phyloP scores from a whole-genome alignment of 2,797 vertebrate genomes.

The Pitangus sulphuratus region DNA sequence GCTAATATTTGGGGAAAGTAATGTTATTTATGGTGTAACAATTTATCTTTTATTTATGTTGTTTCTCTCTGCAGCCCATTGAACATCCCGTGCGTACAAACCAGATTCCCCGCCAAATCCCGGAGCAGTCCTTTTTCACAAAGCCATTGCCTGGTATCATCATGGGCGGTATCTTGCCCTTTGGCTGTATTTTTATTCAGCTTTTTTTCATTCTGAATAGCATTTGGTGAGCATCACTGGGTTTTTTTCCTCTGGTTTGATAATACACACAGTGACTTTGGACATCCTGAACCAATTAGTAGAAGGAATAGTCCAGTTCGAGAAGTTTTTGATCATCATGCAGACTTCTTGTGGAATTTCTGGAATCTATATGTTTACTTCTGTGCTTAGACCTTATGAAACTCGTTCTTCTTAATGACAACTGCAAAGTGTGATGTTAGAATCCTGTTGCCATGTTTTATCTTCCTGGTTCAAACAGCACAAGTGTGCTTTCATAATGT shows the following conservation, averaged over 20 bases:
- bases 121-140: conserved; percentile 88
- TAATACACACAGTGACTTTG: background rate
- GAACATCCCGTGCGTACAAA: conserved; percentile 89
- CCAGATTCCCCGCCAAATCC: conserved; percentile 88
- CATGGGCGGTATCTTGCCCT: conserved; percentile 90
- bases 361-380: background rate
- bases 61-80: conserved; percentile 76
- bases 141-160: conserved; percentile 87
- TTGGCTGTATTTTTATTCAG: conserved; percentile 93
- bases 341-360: background rate
- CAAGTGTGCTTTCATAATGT: background rate
- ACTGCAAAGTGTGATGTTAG: background rate
- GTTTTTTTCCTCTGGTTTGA: background rate
- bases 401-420: background rate
- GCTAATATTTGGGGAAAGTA: background rate
- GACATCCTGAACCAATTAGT: background rate
- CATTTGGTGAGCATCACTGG: conserved; percentile 83
- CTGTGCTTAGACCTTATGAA: background rate
- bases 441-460: background rate
- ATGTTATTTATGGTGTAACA: background rate
- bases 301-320: background rate
- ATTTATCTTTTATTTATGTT: background rate
- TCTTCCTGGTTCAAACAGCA: background rate
- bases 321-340: background rate
- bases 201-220: conserved; percentile 94